Conservation (phyloP, 2,888 invertebrate genomes). For the Drosophila meridionalis region DNA sequence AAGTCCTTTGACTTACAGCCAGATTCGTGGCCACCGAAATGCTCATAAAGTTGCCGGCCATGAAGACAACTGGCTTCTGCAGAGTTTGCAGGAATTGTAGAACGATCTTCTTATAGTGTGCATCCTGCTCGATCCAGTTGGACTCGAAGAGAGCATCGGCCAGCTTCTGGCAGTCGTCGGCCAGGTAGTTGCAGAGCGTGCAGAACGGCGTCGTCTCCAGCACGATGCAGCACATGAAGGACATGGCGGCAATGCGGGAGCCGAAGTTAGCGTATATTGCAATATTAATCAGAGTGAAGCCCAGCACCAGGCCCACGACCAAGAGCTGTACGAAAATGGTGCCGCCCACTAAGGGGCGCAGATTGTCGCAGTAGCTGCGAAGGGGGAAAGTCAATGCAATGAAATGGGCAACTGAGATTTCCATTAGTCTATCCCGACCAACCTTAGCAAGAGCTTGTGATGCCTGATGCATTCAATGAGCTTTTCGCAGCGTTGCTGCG, state of each 20-base stretch:
- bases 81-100: constrained; percentile 68
- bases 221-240: constrained; percentile 59
- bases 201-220: constrained; percentile 75
- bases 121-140: constrained; percentile 68
- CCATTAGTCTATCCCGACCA: not conserved
- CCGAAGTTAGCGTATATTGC: constrained; percentile 59
- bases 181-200: constrained; percentile 68
- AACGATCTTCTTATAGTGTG: constrained; percentile 59
- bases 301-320: constrained; percentile 66
- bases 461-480: constrained; percentile 67
- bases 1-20: constrained; percentile 48
- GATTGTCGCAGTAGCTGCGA: constrained; percentile 58
- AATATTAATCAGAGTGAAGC: constrained; percentile 70
- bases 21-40: constrained; percentile 75
- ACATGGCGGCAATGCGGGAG: constrained; percentile 59
- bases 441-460: constrained; percentile 72
- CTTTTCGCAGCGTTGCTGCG: constrained; percentile 54
- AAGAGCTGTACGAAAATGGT: constrained; percentile 78
- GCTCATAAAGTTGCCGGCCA: constrained; percentile 72
- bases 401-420: not conserved
- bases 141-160: constrained; percentile 71
- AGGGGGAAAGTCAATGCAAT: not conserved
- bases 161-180: constrained; percentile 64
- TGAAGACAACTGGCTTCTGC: constrained; percentile 68
- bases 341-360: constrained; percentile 70